These are phyloP conservation scores for Anoura caudifer DNA, from an alignment of 2,113 vertebrate species.

Conservation along the genomic window DNA sequence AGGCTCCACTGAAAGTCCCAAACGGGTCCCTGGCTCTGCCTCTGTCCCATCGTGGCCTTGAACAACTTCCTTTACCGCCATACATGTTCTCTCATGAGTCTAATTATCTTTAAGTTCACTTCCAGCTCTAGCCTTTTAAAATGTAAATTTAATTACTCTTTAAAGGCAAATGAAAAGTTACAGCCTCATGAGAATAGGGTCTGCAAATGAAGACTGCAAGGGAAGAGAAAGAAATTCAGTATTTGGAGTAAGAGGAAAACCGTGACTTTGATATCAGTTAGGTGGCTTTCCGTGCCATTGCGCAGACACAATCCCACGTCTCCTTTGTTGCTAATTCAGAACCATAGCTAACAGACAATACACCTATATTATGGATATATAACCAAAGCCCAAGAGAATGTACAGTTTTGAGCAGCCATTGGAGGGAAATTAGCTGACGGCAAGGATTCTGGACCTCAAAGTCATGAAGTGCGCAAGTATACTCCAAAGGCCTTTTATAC, in stretches of 20 bases:
- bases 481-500: not conserved
- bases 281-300: not conserved
- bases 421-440: not conserved
- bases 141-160: not conserved
- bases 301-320: not conserved
- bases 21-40: not conserved
- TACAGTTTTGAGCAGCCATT: not conserved
- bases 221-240: not conserved
- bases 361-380: rapidly evolving
- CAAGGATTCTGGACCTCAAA: not conserved
- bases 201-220: not conserved
- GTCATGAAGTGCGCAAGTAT: not conserved
- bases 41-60: not conserved
- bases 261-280: not conserved
- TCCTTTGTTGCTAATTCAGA: not conserved
- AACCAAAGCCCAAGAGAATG: not conserved
- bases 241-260: not conserved
- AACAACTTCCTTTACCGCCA: not conserved
- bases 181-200: not conserved
- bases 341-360: not conserved
- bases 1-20: not conserved
- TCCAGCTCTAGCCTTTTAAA: not conserved
- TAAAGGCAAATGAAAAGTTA: not conserved
- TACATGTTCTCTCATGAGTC: not conserved
- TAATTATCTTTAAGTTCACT: not conserved